Evolutionary conservation across 2,888 invertebrate genomes (phyloP).

Genomic region (Eurytoma californica): DNA sequence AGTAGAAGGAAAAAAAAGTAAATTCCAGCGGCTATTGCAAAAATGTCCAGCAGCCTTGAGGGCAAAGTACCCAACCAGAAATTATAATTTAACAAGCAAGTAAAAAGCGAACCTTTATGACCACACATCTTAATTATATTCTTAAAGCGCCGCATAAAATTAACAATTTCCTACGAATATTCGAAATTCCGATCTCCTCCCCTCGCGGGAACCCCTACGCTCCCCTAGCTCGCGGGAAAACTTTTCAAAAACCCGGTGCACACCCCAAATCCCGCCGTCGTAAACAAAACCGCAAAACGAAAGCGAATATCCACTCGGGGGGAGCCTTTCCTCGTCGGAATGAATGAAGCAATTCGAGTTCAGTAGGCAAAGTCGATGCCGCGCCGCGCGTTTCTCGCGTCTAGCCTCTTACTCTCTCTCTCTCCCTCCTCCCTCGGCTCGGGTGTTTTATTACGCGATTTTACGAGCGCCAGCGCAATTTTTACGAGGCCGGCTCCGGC

Average conservation of each 20-base stretch:
- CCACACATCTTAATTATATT: no score
- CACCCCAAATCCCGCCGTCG: background rate
- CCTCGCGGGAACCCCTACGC: background rate
- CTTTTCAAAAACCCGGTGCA: background rate
- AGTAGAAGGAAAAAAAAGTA: no score
- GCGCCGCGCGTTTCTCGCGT: background rate
- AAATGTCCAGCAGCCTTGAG: no score
- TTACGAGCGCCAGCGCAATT: slow-evolving; percentile 54
- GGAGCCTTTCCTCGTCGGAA: background rate
- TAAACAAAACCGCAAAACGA: background rate
- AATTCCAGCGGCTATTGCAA: no score
- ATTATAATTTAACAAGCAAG: no score
- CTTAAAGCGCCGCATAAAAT: no score
- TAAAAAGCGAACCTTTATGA: no score
- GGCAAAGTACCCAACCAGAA: no score
- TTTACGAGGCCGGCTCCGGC: slow-evolving; percentile 48
- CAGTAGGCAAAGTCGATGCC: slow-evolving; percentile 51
- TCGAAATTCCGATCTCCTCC: background rate
- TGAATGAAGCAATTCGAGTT: slow-evolving; percentile 54
- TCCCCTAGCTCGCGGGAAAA: background rate
- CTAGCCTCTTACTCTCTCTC: background rate
- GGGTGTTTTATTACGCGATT: slow-evolving; percentile 52
- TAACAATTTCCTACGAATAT: no score
- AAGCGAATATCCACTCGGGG: background rate
- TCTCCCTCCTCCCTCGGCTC: background rate